Conservation (phyloP, 2,113 vertebrate species). For the Vimba vimba region DNA sequence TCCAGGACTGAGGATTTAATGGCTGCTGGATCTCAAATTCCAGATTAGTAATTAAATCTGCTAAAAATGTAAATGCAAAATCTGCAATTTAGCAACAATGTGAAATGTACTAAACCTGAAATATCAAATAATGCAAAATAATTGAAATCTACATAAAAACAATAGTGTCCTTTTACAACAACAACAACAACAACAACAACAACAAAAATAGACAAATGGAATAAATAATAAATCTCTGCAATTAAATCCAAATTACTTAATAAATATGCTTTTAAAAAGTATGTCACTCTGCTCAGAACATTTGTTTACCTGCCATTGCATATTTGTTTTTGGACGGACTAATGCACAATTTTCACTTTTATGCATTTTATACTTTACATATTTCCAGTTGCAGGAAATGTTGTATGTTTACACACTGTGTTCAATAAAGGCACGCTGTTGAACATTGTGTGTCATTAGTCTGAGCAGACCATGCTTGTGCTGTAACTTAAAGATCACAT, state of each 20-base stretch:
- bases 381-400: background rate
- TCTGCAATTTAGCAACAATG: background rate
- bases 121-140: background rate
- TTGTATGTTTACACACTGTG: background rate
- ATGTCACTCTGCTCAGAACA: background rate
- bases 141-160: background rate
- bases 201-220: background rate
- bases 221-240: background rate
- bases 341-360: background rate
- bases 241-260: background rate
- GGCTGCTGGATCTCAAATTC: background rate
- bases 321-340: background rate
- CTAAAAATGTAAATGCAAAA: background rate
- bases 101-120: background rate
- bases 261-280: background rate
- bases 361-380: background rate
- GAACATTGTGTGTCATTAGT: background rate
- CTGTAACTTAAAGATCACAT: background rate
- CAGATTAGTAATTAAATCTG: conserved; percentile 20
- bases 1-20: conserved; percentile 10
- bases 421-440: background rate
- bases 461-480: too few species aligned
- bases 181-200: background rate
- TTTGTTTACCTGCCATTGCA: background rate
- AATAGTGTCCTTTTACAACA: background rate